These are phyloP conservation scores for Drosophila kanapiae DNA, from an alignment of 1,140 invertebrate species.

Conservation along the genomic window DNA sequence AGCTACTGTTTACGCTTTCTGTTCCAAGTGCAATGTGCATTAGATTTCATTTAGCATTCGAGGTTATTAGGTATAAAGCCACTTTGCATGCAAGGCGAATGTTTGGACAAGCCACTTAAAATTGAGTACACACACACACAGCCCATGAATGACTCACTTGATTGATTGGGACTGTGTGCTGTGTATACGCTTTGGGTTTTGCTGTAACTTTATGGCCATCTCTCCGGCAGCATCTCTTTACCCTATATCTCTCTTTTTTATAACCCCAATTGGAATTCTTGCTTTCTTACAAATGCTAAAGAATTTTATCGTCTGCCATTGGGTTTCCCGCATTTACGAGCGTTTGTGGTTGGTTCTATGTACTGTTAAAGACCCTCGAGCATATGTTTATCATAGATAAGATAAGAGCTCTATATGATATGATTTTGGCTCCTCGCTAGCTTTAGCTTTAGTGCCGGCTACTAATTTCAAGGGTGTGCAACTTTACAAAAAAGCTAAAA, in stretches of 20 bases:
- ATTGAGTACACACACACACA: slow-evolving; percentile 11
- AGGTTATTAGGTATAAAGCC: slow-evolving; percentile 2
- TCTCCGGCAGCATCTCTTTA: slow-evolving; percentile 3
- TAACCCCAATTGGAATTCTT: slow-evolving; percentile 15
- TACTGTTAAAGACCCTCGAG: slow-evolving; percentile 1
- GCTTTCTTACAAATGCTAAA: slow-evolving; percentile 22
- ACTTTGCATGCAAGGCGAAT: slow-evolving; percentile 23
- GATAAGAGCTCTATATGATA: slow-evolving; percentile 47
- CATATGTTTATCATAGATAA: slow-evolving; percentile 57
- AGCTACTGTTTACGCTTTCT: slow-evolving; percentile 7
- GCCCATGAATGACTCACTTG: slow-evolving; percentile 14
- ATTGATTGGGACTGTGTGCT: slow-evolving; percentile 2
- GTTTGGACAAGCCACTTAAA: slow-evolving; percentile 23
- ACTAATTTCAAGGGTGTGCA: slow-evolving; percentile 52
- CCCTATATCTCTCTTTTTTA: background rate
- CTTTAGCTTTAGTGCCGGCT: slow-evolving; percentile 23
- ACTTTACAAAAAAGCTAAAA: slow-evolving; percentile 18
- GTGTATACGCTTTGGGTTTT: background rate
- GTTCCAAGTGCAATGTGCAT: slow-evolving; percentile 15
- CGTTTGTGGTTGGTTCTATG: background rate
- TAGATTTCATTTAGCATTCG: slow-evolving; percentile 23
- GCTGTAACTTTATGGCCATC: slow-evolving; percentile 5
- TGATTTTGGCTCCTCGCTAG: slow-evolving; percentile 29
- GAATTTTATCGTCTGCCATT: slow-evolving; percentile 38
- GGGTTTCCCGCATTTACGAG: slow-evolving; percentile 39